phyloP scores from a whole-genome alignment of 2,113 vertebrate species.

The Myotis yumanensis region DNA sequence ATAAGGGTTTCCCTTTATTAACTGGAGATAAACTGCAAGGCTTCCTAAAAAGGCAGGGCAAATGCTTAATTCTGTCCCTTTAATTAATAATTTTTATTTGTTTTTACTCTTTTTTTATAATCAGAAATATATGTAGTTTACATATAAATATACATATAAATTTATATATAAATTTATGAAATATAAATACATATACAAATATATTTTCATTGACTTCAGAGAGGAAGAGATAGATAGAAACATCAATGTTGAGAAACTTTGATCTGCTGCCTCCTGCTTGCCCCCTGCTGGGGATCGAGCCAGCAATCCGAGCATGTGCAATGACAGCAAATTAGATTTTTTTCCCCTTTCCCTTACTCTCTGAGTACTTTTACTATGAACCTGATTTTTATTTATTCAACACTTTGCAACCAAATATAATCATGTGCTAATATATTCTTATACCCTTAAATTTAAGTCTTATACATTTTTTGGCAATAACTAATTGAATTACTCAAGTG shows the following conservation, averaged over 20 bases:
- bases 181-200: too few relatives aligned
- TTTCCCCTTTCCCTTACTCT: not conserved
- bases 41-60: not conserved
- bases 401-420: slow-evolving; percentile 14
- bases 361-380: not conserved
- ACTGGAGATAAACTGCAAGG: too few relatives aligned
- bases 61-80: slow-evolving; percentile 19
- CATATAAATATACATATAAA: too few relatives aligned
- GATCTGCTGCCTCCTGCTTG: too few relatives aligned
- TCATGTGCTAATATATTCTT: not conserved
- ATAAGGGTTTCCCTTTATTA: too few relatives aligned
- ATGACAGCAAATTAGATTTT: not conserved
- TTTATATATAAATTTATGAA: too few relatives aligned
- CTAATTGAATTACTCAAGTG: not conserved
- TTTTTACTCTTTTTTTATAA: too few relatives aligned
- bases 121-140: too few relatives aligned
- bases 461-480: slow-evolving; percentile 7
- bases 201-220: too few relatives aligned
- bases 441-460: not conserved
- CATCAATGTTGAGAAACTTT: too few relatives aligned
- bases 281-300: not conserved
- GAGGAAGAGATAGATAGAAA: too few relatives aligned
- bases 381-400: slow-evolving; percentile 25
- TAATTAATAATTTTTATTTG: slow-evolving; percentile 11
- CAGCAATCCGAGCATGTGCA: not conserved